A percentile compares a stretch with the other conserved stretches of the same genome.
Evolutionary conservation across 2,113 vertebrate genomes (phyloP).

Genomic region (Picathartes gymnocephalus): DNA sequence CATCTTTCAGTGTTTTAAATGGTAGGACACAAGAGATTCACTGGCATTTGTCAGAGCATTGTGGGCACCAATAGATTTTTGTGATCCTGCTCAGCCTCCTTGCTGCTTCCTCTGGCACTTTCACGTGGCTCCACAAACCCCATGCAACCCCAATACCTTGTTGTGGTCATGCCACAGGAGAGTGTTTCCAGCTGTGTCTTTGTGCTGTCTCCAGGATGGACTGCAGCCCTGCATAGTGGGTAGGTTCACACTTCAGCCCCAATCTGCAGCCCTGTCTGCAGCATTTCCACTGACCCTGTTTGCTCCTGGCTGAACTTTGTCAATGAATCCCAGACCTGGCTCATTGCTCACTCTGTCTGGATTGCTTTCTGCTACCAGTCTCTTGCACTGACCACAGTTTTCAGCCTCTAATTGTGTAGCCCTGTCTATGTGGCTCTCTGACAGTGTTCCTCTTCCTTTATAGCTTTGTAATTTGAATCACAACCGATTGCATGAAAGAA

Average conservation of each 20-base stretch:
- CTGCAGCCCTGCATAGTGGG: neutral
- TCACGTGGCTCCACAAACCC: neutral
- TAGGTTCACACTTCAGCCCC: neutral
- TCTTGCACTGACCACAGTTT: neutral
- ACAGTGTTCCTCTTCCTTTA: neutral
- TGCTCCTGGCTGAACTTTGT: neutral
- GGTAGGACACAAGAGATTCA: neutral
- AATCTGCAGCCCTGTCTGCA: neutral
- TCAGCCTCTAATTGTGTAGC: neutral
- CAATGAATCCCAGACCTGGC: neutral
- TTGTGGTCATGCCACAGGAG: fast-evolving
- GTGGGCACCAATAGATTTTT: neutral
- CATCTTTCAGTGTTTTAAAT: neutral
- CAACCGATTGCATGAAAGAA: neutral
- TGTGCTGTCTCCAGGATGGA: neutral
- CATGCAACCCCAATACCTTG: neutral
- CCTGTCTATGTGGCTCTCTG: neutral
- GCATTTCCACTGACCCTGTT: neutral
- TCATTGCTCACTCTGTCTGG: neutral
- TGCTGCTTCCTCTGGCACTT: neutral
- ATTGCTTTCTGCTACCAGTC: neutral
- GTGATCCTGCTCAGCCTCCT: neutral
- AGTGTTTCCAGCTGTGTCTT: neutral
- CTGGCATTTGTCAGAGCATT: neutral
- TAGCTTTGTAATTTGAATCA: neutral